phyloP scores from a whole-genome alignment of 2,797 vertebrate genomes.

The Crocodylus rhombifer region DNA sequence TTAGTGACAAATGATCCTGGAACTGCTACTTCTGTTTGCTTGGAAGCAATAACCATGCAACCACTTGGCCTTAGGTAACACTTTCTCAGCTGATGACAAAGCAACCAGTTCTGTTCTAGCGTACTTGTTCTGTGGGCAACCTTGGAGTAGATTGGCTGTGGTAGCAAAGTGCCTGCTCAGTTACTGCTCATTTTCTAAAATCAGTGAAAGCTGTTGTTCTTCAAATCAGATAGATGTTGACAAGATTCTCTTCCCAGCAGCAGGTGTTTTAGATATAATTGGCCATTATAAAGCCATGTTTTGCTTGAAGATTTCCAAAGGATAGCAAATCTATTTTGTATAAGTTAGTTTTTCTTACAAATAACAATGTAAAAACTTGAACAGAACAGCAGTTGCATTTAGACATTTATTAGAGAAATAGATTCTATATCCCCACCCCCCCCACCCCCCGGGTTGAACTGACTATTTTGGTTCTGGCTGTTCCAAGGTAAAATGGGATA shows the following conservation, averaged over 20 bases:
- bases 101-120: background rate
- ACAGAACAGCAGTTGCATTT: conserved; percentile 11
- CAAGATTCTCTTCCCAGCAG: conserved; percentile 32
- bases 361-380: conserved; percentile 23
- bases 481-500: conserved; percentile 29
- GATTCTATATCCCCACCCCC: background rate
- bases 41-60: background rate
- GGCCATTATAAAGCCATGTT: conserved; percentile 68
- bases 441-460: background rate
- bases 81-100: conserved; percentile 9
- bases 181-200: conserved; percentile 47
- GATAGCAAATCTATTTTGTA: conserved; percentile 46
- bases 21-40: conserved; percentile 21
- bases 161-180: conserved; percentile 27
- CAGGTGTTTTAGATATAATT: conserved; percentile 72
- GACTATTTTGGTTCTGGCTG: conserved; percentile 38
- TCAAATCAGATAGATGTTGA: conserved; percentile 63
- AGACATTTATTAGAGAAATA: conserved; percentile 21
- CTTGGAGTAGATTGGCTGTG: background rate
- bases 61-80: background rate
- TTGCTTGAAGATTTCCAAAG: conserved; percentile 54
- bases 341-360: conserved; percentile 49
- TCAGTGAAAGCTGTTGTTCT: conserved; percentile 46
- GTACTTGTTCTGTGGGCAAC: background rate
- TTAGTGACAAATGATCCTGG: background rate